Conservation (phyloP, 1,140 invertebrate genomes). For the Polyergus mexicanus region DNA sequence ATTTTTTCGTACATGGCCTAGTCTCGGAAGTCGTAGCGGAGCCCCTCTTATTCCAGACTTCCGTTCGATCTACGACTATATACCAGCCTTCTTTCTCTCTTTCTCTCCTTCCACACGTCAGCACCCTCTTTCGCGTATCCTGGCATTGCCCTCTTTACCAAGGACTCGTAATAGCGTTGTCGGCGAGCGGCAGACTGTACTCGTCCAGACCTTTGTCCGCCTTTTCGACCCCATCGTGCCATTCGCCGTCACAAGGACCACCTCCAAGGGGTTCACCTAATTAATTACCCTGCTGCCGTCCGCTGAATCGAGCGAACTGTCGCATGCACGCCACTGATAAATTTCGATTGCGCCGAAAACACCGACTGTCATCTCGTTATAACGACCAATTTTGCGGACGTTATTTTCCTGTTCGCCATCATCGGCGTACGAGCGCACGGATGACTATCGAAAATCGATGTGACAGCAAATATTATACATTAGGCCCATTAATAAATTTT, state of each 20-base stretch:
- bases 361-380: constrained; percentile 43
- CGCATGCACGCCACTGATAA: constrained; percentile 75
- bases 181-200: constrained; percentile 44
- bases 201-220: constrained; percentile 67
- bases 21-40: constrained; percentile 38
- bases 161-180: constrained; percentile 57
- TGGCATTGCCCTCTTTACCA: constrained; percentile 50
- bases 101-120: neutral
- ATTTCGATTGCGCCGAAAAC: constrained; percentile 60
- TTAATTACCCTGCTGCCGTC: constrained; percentile 72
- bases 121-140: constrained; percentile 10
- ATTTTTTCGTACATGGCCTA: constrained; percentile 25
- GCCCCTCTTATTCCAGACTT: constrained; percentile 1
- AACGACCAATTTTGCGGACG: constrained; percentile 16
- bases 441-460: neutral
- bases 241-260: constrained; percentile 63
- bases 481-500: constrained; percentile 25
- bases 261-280: constrained; percentile 65
- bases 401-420: constrained; percentile 31
- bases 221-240: constrained; percentile 67
- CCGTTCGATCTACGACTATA: neutral
- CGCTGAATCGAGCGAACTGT: constrained; percentile 72
- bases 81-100: neutral
- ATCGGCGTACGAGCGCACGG: neutral
- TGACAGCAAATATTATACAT: constrained; percentile 9